Evolutionary conservation across 2,888 invertebrate species (phyloP), one percentile per base, ranked within the genome.

Genomic region (Arctia plantaginis): DNA sequence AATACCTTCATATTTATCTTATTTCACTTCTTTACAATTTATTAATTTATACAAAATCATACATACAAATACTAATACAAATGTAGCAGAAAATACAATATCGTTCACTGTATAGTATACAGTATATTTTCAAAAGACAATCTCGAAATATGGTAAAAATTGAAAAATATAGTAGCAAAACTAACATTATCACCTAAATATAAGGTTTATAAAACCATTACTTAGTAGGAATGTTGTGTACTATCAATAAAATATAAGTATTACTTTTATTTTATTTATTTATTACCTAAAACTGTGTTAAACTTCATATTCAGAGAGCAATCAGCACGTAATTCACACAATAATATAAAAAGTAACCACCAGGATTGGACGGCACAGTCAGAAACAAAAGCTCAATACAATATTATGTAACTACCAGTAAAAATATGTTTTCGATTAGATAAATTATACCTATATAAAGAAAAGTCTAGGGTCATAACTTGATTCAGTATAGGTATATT

Each of bases 231-330:
- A 83, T 83, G 83, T 83, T 65, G 73, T 79, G n/a, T 77, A 69
- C 69, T 72, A 76, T 73, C 30, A 71, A 71, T 76, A 74, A 71
- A 75, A 78, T 75, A 73, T 76, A 75, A 80, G 75, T 72, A 77
- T 55, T 74, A n/a, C n/a, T n/a, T n/a, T n/a, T n/a, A n/a, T n/a
- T n/a, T n/a, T n/a, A n/a, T n/a, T n/a, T n/a, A n/a, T n/a, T n/a
- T n/a, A n/a, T n/a, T n/a, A n/a, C 75, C 80, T 81, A 66, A 44
- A 82, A 66, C 76, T 69, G 69, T 74, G 69, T 66, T 73, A 72
- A 67, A 75, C 75, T 75, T 72, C 71, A 76, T 75, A 82, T 77
- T 73, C 64, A 81, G 85, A 85, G 86, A 85, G 85, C 86, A 78
- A 75, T 75, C 66, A 71, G 72, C 70, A 76, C 44, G 35, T 75